Evolutionary conservation across 1,140 invertebrate genomes (phyloP), one percentile per base, ranked within the genome.

Genomic region (Lepidurus apus): DNA sequence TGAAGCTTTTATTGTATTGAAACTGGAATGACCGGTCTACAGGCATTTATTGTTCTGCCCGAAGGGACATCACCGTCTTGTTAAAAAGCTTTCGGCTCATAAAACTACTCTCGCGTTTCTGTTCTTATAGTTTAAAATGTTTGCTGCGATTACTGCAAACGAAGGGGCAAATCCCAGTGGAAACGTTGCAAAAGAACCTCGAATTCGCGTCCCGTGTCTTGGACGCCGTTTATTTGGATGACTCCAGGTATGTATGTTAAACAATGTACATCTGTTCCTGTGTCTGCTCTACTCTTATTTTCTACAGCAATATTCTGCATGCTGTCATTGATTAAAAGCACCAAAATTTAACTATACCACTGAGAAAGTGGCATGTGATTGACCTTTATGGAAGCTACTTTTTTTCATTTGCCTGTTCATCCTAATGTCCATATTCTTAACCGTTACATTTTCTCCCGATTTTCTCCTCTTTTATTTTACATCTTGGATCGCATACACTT

Each of bases 141-240:
- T 47, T 79, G 43, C 87, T 95, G 84, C 89, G 91, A 83, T 91
- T 93, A 84, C 87, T 96, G 83, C 90, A 93, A 84, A 84, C 85
- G 81, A 88, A 89, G 83, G 93, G 93, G 82, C 91, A 94, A 86
- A 91, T 95, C 81, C 90, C 92, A 24, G 92, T 91, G 77, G 93
- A 94, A 83, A 89, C 93, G 80, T 87, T 95, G 81, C 92, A 94
- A 87, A 91, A 90, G 84, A 95, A 95, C 86, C 85, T 95, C 79
- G 90, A 93, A 81, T 95, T 94, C 85, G 93, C 93, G 53, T 93
- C 93, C 13, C 90, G 90, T 83, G 93, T 95, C 9, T 88, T 96
- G 76, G 94, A 96, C 88, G 91, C 92, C 13, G 92, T 95, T 75
- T 95, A 93, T 85, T 91, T 93, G 83, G 93, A 95, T 85, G 93